Conservation (phyloP, 2,113 vertebrate species). For the Callocephalon fimbriatum region DNA sequence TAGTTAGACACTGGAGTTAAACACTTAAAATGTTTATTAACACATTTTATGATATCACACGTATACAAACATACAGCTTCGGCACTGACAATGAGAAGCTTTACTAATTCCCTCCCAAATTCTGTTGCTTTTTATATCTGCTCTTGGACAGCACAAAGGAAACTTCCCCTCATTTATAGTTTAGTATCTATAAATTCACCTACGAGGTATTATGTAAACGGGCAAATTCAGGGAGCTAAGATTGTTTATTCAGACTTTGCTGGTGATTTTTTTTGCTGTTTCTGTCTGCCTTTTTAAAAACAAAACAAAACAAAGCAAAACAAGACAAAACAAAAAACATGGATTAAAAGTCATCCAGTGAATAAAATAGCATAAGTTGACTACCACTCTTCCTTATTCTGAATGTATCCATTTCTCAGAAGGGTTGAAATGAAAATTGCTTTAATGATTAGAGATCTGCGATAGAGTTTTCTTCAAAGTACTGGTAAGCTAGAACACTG, state of each 20-base stretch:
- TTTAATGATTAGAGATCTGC: neutral
- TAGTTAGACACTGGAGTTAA: neutral
- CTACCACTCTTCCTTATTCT: neutral
- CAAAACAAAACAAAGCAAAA: neutral
- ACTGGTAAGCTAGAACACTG: neutral
- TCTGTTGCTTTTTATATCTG: neutral
- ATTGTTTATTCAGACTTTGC: neutral
- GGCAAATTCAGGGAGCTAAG: neutral
- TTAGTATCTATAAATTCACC: neutral
- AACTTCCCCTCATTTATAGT: neutral
- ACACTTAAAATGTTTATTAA: neutral
- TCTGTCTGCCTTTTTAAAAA: neutral
- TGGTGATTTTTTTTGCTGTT: neutral
- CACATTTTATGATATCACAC: neutral
- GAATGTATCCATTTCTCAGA: neutral
- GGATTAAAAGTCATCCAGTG: neutral
- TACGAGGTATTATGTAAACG: neutral
- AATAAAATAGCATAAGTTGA: neutral
- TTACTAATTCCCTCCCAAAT: neutral
- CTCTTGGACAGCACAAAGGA: neutral
- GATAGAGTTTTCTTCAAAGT: neutral
- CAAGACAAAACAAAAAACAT: neutral
- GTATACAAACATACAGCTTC: neutral
- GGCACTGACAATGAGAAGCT: neutral
- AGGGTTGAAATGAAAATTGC: neutral